phyloP scores from a whole-genome alignment of 2,888 invertebrate species.

The Megalurothrips usitatus region DNA sequence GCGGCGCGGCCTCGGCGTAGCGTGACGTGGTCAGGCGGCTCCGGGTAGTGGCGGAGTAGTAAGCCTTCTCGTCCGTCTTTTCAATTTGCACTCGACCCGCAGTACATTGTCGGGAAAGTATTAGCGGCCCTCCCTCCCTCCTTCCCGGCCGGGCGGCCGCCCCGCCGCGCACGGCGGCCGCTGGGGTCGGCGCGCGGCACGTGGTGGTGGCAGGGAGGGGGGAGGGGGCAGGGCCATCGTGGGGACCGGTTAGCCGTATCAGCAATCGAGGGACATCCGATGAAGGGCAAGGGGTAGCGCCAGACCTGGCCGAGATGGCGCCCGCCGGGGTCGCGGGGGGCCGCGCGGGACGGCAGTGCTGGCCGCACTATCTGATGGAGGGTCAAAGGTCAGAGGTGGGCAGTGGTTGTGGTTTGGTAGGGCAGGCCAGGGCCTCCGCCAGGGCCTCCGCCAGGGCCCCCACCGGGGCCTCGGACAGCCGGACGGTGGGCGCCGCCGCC shows the following conservation, averaged over 20 bases:
- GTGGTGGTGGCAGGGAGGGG: too few relatives aligned
- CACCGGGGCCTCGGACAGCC: not conserved
- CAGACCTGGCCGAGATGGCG: not conserved
- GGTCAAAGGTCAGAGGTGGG: conserved; percentile 24
- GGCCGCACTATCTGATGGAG: not conserved
- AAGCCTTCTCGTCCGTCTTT: not conserved
- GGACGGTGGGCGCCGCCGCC: not conserved
- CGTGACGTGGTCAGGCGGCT: too few relatives aligned
- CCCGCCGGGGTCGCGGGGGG: not conserved
- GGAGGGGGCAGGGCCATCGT: too few relatives aligned
- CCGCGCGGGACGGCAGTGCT: not conserved
- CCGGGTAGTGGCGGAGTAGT: too few relatives aligned
- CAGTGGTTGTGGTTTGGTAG: conserved; percentile 21
- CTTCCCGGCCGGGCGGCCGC: too few relatives aligned
- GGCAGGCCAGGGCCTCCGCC: not conserved
- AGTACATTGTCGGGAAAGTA: too few relatives aligned
- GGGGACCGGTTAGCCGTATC: too few relatives aligned
- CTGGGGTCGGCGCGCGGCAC: too few relatives aligned
- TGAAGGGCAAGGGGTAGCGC: not conserved
- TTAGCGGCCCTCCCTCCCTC: too few relatives aligned
- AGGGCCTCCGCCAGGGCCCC: too few relatives aligned
- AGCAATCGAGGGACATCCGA: too few relatives aligned
- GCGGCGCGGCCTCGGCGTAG: not conserved
- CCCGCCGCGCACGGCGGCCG: too few relatives aligned
- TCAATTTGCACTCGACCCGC: conserved; percentile 9